Percentiles rank a stretch among this genome's conserved stretches.
phyloP scores from a whole-genome alignment of 2,888 invertebrate species.

The Polydrusus pterygomalis region DNA sequence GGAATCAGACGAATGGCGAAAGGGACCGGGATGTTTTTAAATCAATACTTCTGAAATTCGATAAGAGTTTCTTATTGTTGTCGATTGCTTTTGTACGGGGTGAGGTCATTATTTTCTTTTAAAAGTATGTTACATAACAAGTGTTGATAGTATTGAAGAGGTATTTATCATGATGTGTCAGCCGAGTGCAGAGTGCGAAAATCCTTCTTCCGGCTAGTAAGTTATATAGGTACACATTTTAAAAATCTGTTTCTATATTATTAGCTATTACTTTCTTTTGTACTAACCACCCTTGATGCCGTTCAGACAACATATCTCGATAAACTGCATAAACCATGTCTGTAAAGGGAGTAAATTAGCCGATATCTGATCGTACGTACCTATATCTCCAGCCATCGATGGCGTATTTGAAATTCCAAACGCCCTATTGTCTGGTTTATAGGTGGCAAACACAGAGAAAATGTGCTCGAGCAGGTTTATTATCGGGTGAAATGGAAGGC shows the following conservation, averaged over 20 bases:
- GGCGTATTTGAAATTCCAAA: constrained; percentile 55
- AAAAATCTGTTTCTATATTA: too few relatives aligned
- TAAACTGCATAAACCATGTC: constrained; percentile 15
- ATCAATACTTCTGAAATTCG: constrained; percentile 66
- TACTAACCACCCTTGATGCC: too few relatives aligned
- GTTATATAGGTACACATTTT: too few relatives aligned
- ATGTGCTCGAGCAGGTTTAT: constrained; percentile 70
- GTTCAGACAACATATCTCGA: background rate
- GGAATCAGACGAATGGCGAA: constrained; percentile 67
- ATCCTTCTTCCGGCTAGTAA: too few relatives aligned
- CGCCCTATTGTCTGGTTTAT: constrained; percentile 56
- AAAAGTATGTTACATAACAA: too few relatives aligned
- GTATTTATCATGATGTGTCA: too few relatives aligned
- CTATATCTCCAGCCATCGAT: constrained; percentile 48
- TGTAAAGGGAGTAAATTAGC: constrained; percentile 64
- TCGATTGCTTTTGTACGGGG: constrained; percentile 55
- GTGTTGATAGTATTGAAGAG: too few relatives aligned
- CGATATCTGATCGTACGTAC: constrained; percentile 52
- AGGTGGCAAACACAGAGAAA: constrained; percentile 61
- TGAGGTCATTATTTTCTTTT: background rate
- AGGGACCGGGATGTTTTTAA: constrained; percentile 70
- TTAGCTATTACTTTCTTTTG: too few relatives aligned
- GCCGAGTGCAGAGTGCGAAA: too few relatives aligned
- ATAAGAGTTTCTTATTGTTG: constrained; percentile 18
- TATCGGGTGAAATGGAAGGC: constrained; percentile 71